Conservation (phyloP, 2,888 invertebrate genomes). For the Metallyticus violacea region DNA sequence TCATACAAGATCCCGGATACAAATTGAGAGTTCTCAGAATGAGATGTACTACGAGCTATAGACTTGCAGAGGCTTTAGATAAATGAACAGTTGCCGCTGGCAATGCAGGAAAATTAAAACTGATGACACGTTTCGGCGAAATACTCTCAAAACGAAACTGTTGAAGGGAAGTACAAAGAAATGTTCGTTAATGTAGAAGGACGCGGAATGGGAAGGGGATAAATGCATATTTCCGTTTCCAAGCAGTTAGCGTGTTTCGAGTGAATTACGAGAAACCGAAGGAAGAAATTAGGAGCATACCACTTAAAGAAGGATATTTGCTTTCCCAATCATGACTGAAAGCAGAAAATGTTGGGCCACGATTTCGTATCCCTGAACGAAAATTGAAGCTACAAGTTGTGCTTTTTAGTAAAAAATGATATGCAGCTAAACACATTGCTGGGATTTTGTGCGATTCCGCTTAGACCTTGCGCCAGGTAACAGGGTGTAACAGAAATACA, state of each 20-base stretch:
- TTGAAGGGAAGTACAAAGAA: neutral
- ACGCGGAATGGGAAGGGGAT: neutral
- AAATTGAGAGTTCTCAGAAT: neutral
- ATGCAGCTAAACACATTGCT: no score
- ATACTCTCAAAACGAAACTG: neutral
- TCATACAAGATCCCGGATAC: neutral
- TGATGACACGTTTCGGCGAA: neutral
- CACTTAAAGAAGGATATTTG: neutral
- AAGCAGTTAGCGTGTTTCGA: neutral
- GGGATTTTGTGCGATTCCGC: no score
- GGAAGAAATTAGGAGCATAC: neutral
- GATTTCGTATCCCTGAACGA: no score
- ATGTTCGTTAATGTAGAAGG: neutral
- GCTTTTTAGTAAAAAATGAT: no score
- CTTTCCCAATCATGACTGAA: neutral
- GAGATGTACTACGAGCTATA: neutral
- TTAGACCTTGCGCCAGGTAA: no score
- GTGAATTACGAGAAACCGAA: neutral
- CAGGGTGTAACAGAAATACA: no score
- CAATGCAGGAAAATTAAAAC: neutral
- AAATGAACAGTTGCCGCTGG: neutral
- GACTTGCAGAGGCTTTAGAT: neutral
- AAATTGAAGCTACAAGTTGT: no score
- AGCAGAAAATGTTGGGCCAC: no score
- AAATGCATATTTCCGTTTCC: neutral